Conservation (phyloP, 2,888 invertebrate species). For the Philopedon plagiatum region DNA sequence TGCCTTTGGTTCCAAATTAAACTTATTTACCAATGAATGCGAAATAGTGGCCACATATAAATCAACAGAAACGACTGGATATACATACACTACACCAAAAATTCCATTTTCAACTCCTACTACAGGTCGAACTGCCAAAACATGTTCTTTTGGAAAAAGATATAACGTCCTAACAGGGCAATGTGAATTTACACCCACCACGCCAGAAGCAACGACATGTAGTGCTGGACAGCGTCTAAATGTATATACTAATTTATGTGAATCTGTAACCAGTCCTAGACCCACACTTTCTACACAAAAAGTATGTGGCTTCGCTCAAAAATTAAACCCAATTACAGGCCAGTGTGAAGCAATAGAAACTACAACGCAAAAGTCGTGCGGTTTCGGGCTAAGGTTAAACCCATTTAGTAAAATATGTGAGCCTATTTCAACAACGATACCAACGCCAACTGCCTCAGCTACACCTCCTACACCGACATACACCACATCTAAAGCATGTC, state of each 20-base stretch:
- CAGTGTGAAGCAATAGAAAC: slow-evolving; percentile 37
- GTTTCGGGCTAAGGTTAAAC: slow-evolving; percentile 28
- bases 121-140: background rate
- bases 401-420: slow-evolving; percentile 30
- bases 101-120: background rate
- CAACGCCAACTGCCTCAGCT: slow-evolving; percentile 11
- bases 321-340: slow-evolving; percentile 11
- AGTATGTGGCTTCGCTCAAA: slow-evolving; percentile 24
- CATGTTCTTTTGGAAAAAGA: slow-evolving; percentile 38
- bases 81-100: slow-evolving; percentile 3
- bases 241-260: slow-evolving; percentile 24
- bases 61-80: background rate
- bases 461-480: slow-evolving; percentile 31
- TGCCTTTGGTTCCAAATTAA: slow-evolving; percentile 23
- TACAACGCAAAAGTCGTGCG: slow-evolving; percentile 12
- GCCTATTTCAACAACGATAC: background rate
- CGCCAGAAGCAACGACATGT: slow-evolving; percentile 14
- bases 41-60: slow-evolving; percentile 20
- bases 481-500: slow-evolving; percentile 44
- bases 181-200: slow-evolving; percentile 23
- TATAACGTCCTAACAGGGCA: slow-evolving; percentile 29
- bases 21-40: slow-evolving; percentile 37
- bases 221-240: slow-evolving; percentile 24
- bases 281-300: slow-evolving; percentile 10
- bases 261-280: background rate